Evolutionary conservation across 2,888 invertebrate genomes (phyloP).

Genomic region (Nezara viridula): DNA sequence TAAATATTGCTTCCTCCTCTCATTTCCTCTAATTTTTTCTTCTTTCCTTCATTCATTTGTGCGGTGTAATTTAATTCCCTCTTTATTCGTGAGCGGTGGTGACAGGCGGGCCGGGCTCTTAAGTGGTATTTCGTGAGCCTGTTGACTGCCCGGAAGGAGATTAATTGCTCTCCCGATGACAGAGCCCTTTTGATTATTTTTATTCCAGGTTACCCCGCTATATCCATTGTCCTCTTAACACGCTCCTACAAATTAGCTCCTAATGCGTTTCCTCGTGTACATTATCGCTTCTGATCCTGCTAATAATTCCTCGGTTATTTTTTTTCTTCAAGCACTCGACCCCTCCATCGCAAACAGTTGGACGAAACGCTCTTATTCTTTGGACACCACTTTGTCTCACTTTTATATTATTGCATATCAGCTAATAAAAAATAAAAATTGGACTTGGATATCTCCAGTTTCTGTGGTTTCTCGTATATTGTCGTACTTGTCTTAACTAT

Average conservation of each 20-base stretch:
- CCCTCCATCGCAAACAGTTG: not conserved
- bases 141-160: conserved; percentile 7
- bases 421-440: no score
- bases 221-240: conserved; percentile 17
- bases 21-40: conserved; percentile 36
- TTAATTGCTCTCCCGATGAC: conserved; percentile 13
- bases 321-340: not conserved
- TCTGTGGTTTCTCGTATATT: no score
- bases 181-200: conserved; percentile 16
- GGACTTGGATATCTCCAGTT: no score
- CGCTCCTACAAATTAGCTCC: conserved; percentile 2
- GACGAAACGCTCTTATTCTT: no score
- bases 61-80: conserved; percentile 46
- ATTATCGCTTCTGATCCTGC: not conserved
- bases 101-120: not conserved
- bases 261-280: conserved; percentile 11
- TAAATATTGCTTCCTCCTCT: conserved; percentile 41
- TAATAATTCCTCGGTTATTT: not conserved
- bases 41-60: conserved; percentile 24
- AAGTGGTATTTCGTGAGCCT: conserved; percentile 43
- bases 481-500: no score
- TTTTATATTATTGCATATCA: no score
- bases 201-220: not conserved
- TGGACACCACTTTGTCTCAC: no score
- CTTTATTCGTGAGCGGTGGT: not conserved